These are phyloP conservation scores for Teleiodes luculella DNA, from an alignment of 2,888 invertebrate species.

Conservation along the genomic window DNA sequence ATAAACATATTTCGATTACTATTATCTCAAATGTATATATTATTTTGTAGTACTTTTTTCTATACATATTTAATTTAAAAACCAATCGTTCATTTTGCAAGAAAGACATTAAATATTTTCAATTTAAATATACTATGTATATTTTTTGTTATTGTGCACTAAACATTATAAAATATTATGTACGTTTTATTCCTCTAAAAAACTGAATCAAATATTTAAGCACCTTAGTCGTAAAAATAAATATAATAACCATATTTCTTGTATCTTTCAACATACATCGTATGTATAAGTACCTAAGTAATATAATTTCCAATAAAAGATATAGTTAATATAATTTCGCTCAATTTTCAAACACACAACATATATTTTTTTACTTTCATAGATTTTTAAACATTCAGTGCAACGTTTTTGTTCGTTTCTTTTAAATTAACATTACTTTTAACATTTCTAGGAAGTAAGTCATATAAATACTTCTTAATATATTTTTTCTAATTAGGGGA, in stretches of 20 bases:
- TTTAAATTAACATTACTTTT: neutral
- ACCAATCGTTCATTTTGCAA: no score
- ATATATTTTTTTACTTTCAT: neutral
- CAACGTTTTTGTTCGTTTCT: neutral
- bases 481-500: neutral
- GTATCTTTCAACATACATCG: neutral
- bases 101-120: no score
- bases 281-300: no score
- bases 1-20: neutral
- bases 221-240: neutral
- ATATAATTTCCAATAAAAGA: no score
- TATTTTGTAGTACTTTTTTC: no score
- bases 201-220: neutral
- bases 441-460: neutral
- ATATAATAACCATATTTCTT: neutral
- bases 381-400: constrained; percentile 1
- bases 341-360: constrained; percentile 2
- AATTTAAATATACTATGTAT: no score
- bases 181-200: no score
- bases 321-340: neutral
- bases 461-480: neutral
- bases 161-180: no score
- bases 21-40: neutral
- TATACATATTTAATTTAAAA: no score
- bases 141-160: no score